Base-by-base conservation (phyloP, 2,888 invertebrate species). In the Pyrrhia umbra region DNA sequence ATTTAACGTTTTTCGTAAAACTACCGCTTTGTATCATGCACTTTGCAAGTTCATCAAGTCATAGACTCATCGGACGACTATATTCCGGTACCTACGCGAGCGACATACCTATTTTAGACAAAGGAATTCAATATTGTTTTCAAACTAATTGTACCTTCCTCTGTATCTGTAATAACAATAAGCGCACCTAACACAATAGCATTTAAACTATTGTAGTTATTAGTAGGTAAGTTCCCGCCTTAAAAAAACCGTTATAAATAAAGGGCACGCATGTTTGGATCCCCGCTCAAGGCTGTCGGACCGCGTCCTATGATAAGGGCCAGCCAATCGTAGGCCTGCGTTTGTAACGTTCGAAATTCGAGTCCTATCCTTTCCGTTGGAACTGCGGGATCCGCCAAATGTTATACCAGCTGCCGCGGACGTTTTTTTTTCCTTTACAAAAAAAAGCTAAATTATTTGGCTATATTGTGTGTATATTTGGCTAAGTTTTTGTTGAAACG, bases 231-330 rank as follows among this genome's bases (percentile, higher is more conserved):
- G 25, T 68, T 77, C 81, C 72, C 82, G 83, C 83, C 76, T 63
- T 64, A 72, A 9, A 75, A 79, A 84, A 79, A 82, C 88, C 90
- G 91, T 91, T 92, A 86, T 51, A 43, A 39, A 45, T 54, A 74
- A 75, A 83, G 83, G 88, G 86, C 75, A 84, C 83, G 86, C 86
- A 79, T 86, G 80, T 86, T 88, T 85, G 85, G 85, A 86, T 82
- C 78, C 79, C 65, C 69, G 65, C 72, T 87, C 91, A 92, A 92
- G 92, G 92, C 83, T 86, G 75, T 59, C 47, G 62, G 58, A 9
- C 21, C 68, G 90, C 91, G 90, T 92, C 90, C 87, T 84, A 73
- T 87, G 94, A 93, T 94, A 93, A 93, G 90, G 88, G 84, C 74
- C 89, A 83, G 77, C 94, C 92, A 94, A 94, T 93, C 87, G 69